Conservation (phyloP, 2,888 invertebrate species). For the Horisme vitalbata region DNA sequence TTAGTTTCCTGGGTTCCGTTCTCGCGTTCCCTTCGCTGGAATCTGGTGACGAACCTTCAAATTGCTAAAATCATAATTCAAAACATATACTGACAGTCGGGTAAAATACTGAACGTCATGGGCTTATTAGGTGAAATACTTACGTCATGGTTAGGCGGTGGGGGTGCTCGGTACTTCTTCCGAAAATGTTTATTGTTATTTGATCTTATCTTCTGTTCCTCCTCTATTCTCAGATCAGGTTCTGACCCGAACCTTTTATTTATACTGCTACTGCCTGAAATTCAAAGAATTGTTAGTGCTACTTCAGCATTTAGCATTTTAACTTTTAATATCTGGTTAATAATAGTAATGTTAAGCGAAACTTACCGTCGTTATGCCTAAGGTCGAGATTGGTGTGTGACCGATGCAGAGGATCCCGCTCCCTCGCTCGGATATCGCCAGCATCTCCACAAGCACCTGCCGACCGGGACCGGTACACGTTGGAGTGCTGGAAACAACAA, state of each 20-base stretch:
- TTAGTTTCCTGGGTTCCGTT: constrained; percentile 80
- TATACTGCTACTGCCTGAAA: constrained; percentile 58
- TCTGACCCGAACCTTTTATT: constrained; percentile 88
- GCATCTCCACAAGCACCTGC: constrained; percentile 58
- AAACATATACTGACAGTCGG: too few relatives aligned
- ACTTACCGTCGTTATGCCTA: constrained; percentile 65
- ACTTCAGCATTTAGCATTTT: too few relatives aligned
- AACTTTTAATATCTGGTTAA: background rate
- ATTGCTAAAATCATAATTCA: constrained; percentile 49
- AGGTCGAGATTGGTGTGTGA: constrained; percentile 76
- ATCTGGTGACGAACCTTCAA: constrained; percentile 83
- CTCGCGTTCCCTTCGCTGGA: constrained; percentile 80
- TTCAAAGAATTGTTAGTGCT: background rate
- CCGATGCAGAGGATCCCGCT: constrained; percentile 73
- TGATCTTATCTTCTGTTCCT: constrained; percentile 64
- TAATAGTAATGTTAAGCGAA: background rate
- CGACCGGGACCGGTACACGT: constrained; percentile 72
- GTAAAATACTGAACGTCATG: too few relatives aligned
- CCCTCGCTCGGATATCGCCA: constrained; percentile 56
- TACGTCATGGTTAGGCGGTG: constrained; percentile 79
- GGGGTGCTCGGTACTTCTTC: constrained; percentile 90
- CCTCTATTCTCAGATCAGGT: constrained; percentile 85
- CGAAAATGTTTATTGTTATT: constrained; percentile 83
- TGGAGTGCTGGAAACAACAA: constrained; percentile 62
- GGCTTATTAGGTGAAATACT: constrained; percentile 34